Evolutionary conservation across 2,113 vertebrate species (phyloP), one percentile per base, ranked within the genome.

Genomic region (Anser brachyrhynchus): DNA sequence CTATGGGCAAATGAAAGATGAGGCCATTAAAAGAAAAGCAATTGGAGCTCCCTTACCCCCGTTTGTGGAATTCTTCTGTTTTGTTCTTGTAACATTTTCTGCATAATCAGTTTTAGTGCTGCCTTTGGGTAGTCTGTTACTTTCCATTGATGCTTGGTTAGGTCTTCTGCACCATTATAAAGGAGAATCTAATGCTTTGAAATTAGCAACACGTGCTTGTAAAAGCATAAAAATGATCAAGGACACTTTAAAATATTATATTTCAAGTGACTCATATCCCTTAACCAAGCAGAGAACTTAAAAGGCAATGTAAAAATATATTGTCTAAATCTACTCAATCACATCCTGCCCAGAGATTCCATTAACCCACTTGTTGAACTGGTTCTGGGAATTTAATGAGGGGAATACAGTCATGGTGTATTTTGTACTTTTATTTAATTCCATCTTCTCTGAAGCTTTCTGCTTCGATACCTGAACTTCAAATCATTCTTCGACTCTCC

Each of bases 251-350:
- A 93, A 89, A 59, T 54, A 78, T 18, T 84, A 7, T 75, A 52
- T 72, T 95, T 94, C 58, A 91, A 82, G 80, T 79, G 86, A 95
- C 79, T 83, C 70, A 66, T 33, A 85, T 46, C 25, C 69, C 74
- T 94, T 94, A 92, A 93, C 65, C 84, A 84, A 88, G 85, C 91
- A 76, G 49, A 77, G 87, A 95, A 71, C 83, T 61, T 89, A 94
- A 96, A 88, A 59, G 62, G 52, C 15, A 91, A 87, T 94, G 95
- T 80, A 77, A 95, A 92, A 82, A 75, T 73, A 69, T 61, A 41
- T 61, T 89, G 93, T 88, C 62, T 84, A 78, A 37, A 93, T 94
- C 80, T 96, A 58, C 82, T 87, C 49, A 35, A 72, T 94, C 76
- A 51, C 69, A 62, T 46, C 58, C 74, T 82, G 33, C 65, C 35